A percentile compares a stretch with the other conserved stretches of the same genome.
phyloP scores from a whole-genome alignment of 2,888 invertebrate species.

The Sialis fuliginosa region DNA sequence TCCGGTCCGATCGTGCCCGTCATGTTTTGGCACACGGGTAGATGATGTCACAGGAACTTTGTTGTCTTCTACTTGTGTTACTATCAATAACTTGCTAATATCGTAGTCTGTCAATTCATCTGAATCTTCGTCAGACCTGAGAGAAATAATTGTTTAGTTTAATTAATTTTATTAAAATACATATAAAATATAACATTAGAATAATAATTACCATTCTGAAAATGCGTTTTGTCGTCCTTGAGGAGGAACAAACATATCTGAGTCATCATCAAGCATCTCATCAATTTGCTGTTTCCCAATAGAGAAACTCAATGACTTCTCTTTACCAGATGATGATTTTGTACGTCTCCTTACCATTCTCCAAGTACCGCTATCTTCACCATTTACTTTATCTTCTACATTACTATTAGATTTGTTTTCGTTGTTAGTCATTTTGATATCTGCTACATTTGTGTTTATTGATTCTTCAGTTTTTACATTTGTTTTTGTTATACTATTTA shows the following conservation, averaged over 20 bases:
- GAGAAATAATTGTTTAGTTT: slow-evolving; percentile 9
- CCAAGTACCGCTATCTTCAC: slow-evolving; percentile 28
- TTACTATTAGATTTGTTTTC: slow-evolving; percentile 6
- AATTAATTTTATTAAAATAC: background rate
- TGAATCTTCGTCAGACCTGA: slow-evolving; percentile 61
- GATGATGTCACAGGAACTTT: slow-evolving; percentile 16
- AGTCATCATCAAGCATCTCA: slow-evolving; percentile 93
- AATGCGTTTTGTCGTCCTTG: slow-evolving; percentile 69
- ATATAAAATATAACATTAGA: slow-evolving; percentile 4
- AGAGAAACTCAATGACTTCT: slow-evolving; percentile 12
- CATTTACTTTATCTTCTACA: background rate
- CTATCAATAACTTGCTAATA: slow-evolving; percentile 84
- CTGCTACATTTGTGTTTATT: background rate
- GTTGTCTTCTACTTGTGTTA: slow-evolving; percentile 40
- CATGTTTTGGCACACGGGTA: slow-evolving; percentile 56
- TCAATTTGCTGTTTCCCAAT: slow-evolving; percentile 31
- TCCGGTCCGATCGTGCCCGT: slow-evolving; percentile 78
- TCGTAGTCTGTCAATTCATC: slow-evolving; percentile 89
- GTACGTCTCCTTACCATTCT: slow-evolving; percentile 29
- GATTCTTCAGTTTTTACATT: no score
- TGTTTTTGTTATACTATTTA: no score
- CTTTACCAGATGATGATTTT: slow-evolving; percentile 13
- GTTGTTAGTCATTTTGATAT: background rate
- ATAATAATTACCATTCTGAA: slow-evolving; percentile 43
- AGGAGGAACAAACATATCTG: slow-evolving; percentile 48